phyloP scores from a whole-genome alignment of 2,113 vertebrate genomes.

The Caloenas nicobarica region DNA sequence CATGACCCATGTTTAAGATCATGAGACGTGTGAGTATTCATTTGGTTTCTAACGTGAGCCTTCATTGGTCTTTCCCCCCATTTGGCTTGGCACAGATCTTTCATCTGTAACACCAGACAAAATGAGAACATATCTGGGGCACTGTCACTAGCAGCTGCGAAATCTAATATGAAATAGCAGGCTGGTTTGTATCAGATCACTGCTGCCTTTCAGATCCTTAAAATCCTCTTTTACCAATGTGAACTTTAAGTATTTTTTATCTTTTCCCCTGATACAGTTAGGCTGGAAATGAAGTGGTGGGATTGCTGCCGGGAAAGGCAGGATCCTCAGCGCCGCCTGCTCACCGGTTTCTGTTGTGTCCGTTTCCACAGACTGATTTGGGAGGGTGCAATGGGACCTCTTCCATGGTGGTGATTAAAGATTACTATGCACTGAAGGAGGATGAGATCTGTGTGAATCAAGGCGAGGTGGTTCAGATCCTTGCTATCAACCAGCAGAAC shows the following conservation, averaged over 20 bases:
- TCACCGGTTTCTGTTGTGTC: conserved; percentile 50
- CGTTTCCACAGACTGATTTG: conserved; percentile 77
- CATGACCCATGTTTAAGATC: neutral
- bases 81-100: neutral
- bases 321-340: neutral
- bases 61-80: rapidly evolving
- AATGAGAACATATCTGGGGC: neutral
- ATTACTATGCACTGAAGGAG: conserved; percentile 97
- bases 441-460: conserved; percentile 95
- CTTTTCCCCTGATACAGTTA: neutral
- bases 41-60: neutral
- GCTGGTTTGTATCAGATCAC: neutral
- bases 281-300: neutral
- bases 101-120: neutral
- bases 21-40: neutral
- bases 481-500: conserved; percentile 97
- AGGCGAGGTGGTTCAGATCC: conserved; percentile 93
- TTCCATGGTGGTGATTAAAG: conserved; percentile 92
- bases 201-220: neutral
- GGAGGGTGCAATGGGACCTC: conserved; percentile 89
- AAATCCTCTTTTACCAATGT: neutral
- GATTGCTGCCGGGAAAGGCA: neutral
- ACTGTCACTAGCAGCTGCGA: neutral
- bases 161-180: neutral
- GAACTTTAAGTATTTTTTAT: neutral